Base-by-base conservation (phyloP, 2,888 invertebrate species). In the Pristionchus fissidentatus region DNA sequence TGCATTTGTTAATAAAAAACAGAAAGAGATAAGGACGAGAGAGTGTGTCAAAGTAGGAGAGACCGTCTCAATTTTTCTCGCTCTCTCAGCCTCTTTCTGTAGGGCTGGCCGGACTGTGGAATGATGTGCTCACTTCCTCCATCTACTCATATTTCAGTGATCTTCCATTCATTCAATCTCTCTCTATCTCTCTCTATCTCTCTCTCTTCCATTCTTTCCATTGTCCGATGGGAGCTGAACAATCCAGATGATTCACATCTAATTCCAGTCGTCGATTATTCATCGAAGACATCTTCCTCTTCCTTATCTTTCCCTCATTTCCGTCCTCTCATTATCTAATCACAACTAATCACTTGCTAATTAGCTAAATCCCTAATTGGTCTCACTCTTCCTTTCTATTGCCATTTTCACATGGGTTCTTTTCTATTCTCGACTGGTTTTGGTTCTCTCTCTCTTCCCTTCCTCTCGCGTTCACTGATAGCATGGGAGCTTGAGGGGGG, bases 401-500 rank as follows among this genome's bases (percentile, higher is more conserved):
- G 66, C 66, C 66, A 66, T 8, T 66, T 41, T 66, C 66, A 38
- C 66, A 38, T 66, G 38, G 66, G 66, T 66, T 66, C 66, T 35
- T 15, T 66, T 15, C 3, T 15, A 38, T 22, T 66, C 66, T 66
- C 66, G 66, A 66, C 66, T 66, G 38, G 66, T 66, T 66, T 66
- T 66, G 66, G 35, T 66, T 66, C 66, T 66, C 41, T 38, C 41
- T 66, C 66, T 66, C 66, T 62, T 32, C 32, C 38, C 35, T 66
- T 41, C 66, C 35, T 38, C 35, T 66, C 66, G 55, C 55, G 66
- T 66, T 38, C 66, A 38, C 66, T 38, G 66, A 66, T 66, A 66
- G n/a, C 66, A 66, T 66, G 66, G 66, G 66, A 66, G 35, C n/a
- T n/a, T n/a, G n/a, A n/a, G n/a, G n/a, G n/a, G n/a, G 41, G 66